A percentile compares a stretch with the other conserved stretches of the same genome.
phyloP scores from a whole-genome alignment of 2,113 vertebrate genomes.

The Globicephala melas region DNA sequence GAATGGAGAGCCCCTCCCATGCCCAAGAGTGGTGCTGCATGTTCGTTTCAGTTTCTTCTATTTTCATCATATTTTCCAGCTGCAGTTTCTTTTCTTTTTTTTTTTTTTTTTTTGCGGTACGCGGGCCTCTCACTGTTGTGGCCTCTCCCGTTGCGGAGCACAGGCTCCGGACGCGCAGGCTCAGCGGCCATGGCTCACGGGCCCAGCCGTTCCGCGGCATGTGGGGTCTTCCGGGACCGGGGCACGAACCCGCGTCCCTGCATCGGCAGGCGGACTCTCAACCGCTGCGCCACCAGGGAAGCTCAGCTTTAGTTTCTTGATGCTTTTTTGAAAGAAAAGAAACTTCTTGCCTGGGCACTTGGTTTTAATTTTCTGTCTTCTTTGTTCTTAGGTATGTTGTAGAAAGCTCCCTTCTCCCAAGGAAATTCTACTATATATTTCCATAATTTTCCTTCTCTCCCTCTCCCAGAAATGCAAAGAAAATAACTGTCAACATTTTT shows the following conservation, averaged over 20 bases:
- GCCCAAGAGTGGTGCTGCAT: background rate
- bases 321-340: slow-evolving; percentile 40
- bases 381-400: slow-evolving; percentile 63
- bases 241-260: too few species aligned
- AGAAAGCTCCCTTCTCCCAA: slow-evolving; percentile 31
- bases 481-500: slow-evolving; percentile 71
- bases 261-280: too few species aligned
- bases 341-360: slow-evolving; percentile 48
- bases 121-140: too few species aligned
- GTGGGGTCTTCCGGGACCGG: too few species aligned
- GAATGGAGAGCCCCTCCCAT: background rate
- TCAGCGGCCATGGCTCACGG: too few species aligned
- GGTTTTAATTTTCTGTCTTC: slow-evolving; percentile 64
- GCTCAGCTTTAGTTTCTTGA: slow-evolving; percentile 4
- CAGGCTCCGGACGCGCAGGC: too few species aligned
- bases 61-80: slow-evolving; percentile 19
- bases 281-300: too few species aligned
- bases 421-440: slow-evolving; percentile 61
- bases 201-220: too few species aligned
- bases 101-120: too few species aligned
- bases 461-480: slow-evolving; percentile 58
- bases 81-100: background rate
- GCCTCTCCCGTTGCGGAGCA: too few species aligned
- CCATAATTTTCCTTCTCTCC: slow-evolving; percentile 48
- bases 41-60: background rate